Percentiles rank a stretch among this genome's conserved stretches.
These are phyloP conservation scores for Spisula subtruncata DNA, from an alignment of 2,888 invertebrate species.

Conservation along the genomic window DNA sequence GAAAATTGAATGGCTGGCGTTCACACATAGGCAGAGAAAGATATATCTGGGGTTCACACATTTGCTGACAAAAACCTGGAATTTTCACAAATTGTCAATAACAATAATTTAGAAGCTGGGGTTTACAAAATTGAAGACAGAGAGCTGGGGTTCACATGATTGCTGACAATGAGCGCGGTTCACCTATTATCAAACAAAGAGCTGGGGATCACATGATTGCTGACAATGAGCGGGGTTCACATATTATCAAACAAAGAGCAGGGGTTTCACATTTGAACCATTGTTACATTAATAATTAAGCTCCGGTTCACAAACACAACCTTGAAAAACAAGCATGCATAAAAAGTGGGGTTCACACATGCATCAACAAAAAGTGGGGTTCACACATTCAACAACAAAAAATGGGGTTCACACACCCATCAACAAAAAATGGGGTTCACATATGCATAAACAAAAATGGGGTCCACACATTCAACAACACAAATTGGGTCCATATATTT, in stretches of 20 bases:
- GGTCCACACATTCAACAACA: neutral
- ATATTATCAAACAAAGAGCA: no score
- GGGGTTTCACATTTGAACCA: neutral
- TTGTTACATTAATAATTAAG: neutral
- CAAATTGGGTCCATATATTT: neutral
- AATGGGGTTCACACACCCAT: neutral
- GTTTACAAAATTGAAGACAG: no score
- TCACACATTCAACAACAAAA: slow-evolving; percentile 3
- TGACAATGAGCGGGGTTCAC: no score
- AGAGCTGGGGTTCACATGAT: no score
- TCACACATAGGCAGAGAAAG: no score
- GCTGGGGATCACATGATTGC: no score
- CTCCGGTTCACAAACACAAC: neutral
- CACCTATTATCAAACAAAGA: no score
- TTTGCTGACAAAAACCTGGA: no score
- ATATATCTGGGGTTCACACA: no score
- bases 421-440: neutral
- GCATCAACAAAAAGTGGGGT: neutral
- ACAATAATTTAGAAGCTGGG: no score
- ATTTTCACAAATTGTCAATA: no score
- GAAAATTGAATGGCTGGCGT: neutral
- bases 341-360: neutral
- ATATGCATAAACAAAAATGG: neutral
- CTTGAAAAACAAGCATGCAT: neutral
- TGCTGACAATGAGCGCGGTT: no score